Base-by-base conservation (phyloP, 2,888 invertebrate species). In the Cerastis rubricosa region DNA sequence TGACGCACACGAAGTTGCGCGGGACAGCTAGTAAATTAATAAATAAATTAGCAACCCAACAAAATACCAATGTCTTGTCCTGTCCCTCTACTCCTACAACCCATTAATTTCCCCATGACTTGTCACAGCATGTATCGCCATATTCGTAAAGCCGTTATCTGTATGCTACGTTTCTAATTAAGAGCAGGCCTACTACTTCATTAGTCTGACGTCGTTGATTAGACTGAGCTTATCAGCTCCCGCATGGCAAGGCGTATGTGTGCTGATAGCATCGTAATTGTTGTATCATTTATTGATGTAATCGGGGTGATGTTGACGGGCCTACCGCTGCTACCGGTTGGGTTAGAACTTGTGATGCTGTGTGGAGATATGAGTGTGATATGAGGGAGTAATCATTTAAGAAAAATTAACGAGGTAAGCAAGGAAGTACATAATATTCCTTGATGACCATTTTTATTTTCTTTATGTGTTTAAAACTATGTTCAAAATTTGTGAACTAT, bases 271-370 rank as follows among this genome's bases (percentile, higher is more conserved):
- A 88, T 88, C 87, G 73, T 86, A 87, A 86, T 87, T 86, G 86
- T 88, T 88, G 69, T 71, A 87, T 87, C 88, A 83, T 80, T 83
- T 88, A 87, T 83, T 84, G 88, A 87, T 87, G 74, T 77, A 84
- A 84, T 85, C 86, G 29, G 65, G 83, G 71, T 73, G 57, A 51
- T 68, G 76, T 74, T 83, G 84, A 84, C 80, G 59, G 71, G 76
- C 0, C 12, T 51, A 63, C 64, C 47, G 43, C 40, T 17, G 71
- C 85, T 83, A 74, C 85, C 63, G 71, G 85, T 78, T 81, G 5
- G 47, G 49, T 22, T 57, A 54, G 25, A 3, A 29, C 14, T 47
- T 25, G 54, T 2, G 19, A 49, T 12, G 25, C 57, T 57, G 47
- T 6, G 19, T 54, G 1, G 6, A 11, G 22, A 6, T 12, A 5